phyloP scores from a whole-genome alignment of 2,797 vertebrate species.

The Pseudotriccus pelzelni region DNA sequence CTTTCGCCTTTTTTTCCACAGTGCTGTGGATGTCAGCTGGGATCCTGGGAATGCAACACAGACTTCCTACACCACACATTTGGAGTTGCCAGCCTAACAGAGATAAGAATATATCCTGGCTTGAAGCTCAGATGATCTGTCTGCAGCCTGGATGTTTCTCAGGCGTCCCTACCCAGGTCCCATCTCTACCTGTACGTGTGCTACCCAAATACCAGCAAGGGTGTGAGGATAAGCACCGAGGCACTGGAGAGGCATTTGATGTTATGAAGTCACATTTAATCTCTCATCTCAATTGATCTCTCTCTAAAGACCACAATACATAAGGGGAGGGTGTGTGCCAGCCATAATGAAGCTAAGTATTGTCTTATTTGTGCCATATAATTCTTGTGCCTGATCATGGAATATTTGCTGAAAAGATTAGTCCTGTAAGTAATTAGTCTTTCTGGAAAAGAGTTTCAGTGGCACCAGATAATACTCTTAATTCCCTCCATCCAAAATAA shows the following conservation, averaged over 20 bases:
- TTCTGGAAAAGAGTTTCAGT: constrained; percentile 11
- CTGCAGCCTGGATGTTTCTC: background rate
- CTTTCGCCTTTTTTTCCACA: background rate
- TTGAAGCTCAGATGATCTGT: background rate
- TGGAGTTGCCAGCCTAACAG: background rate
- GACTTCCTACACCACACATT: background rate
- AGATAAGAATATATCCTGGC: background rate
- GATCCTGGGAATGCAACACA: background rate
- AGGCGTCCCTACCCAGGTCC: background rate
- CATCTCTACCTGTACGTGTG: fast-evolving
- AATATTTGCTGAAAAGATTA: constrained; percentile 29
- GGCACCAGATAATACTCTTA: background rate
- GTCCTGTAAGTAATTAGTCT: constrained; percentile 4
- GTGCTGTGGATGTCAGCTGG: background rate
- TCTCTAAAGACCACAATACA: background rate
- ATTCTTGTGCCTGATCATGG: background rate
- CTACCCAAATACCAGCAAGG: background rate
- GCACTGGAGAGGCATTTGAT: no score
- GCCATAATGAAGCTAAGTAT: background rate
- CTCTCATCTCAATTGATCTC: background rate
- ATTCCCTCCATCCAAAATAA: constrained; percentile 29
- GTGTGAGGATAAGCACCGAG: background rate
- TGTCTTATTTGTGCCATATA: background rate
- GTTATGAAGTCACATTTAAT: background rate
- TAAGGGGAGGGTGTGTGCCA: background rate